phyloP scores from a whole-genome alignment of 2,797 vertebrate genomes.

The Lepilemur ruficaudatus region DNA sequence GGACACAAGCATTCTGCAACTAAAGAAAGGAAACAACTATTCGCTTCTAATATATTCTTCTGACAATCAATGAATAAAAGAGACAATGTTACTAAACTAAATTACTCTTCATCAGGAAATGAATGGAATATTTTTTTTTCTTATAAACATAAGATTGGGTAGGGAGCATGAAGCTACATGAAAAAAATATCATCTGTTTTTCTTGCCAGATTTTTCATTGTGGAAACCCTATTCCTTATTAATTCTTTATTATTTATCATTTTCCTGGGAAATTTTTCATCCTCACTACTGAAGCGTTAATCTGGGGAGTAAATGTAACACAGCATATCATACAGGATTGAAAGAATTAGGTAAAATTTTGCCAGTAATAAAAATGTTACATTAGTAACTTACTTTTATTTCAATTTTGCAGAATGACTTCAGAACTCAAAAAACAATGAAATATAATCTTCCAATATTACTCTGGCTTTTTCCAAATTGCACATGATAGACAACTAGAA shows the following conservation, averaged over 20 bases:
- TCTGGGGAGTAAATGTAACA: background rate
- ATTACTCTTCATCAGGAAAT: slow-evolving; percentile 86
- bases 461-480: background rate
- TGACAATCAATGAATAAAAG: slow-evolving; percentile 83
- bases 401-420: background rate
- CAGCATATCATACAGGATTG: background rate
- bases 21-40: slow-evolving; percentile 82
- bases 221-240: background rate
- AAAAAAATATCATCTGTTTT: slow-evolving; percentile 51
- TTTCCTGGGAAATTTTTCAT: background rate
- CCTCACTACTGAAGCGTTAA: background rate
- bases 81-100: slow-evolving; percentile 85
- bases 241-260: background rate
- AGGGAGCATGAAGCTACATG: slow-evolving; percentile 75
- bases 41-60: slow-evolving; percentile 82
- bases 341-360: slow-evolving; percentile 10
- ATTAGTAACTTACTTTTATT: background rate
- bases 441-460: background rate
- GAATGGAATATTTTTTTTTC: slow-evolving; percentile 84
- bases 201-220: background rate
- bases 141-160: slow-evolving; percentile 79
- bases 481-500: background rate
- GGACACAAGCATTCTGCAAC: slow-evolving; percentile 79
- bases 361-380: background rate
- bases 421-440: background rate